phyloP scores from a whole-genome alignment of 2,888 invertebrate species.

The Aphelenchoides bicaudatus region DNA sequence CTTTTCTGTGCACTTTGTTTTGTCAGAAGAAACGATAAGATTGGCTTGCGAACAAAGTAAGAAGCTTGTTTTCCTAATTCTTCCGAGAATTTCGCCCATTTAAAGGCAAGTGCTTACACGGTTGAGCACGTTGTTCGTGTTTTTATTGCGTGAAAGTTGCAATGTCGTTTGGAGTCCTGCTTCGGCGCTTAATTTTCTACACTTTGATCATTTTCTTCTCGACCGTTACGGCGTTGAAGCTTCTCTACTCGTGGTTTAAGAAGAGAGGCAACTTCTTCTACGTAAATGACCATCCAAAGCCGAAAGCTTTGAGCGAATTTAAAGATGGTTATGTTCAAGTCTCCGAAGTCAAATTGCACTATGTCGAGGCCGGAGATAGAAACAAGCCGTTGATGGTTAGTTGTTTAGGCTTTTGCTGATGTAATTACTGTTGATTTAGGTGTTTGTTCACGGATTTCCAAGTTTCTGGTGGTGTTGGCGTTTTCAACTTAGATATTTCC shows the following conservation, averaged over 20 bases:
- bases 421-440: too few species aligned
- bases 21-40: too few species aligned
- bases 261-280: conserved; percentile 17
- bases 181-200: neutral
- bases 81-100: too few species aligned
- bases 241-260: conserved; percentile 9
- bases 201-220: neutral
- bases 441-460: conserved; percentile 74
- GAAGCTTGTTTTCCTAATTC: too few species aligned
- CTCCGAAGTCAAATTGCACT: conserved; percentile 29
- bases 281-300: conserved; percentile 2
- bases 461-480: conserved; percentile 78
- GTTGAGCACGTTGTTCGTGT: too few species aligned
- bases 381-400: conserved; percentile 69
- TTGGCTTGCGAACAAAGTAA: too few species aligned
- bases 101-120: too few species aligned
- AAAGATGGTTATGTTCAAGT: conserved; percentile 17
- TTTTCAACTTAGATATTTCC: conserved; percentile 27
- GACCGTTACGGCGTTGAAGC: conserved; percentile 1
- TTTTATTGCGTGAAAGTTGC: too few species aligned
- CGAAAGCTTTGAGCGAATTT: conserved; percentile 7
- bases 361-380: conserved; percentile 64
- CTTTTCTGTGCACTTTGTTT: too few species aligned
- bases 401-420: too few species aligned
- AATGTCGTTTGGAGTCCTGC: neutral